Base-by-base conservation (phyloP, 2,113 vertebrate genomes). In the Zosterops lateralis region DNA sequence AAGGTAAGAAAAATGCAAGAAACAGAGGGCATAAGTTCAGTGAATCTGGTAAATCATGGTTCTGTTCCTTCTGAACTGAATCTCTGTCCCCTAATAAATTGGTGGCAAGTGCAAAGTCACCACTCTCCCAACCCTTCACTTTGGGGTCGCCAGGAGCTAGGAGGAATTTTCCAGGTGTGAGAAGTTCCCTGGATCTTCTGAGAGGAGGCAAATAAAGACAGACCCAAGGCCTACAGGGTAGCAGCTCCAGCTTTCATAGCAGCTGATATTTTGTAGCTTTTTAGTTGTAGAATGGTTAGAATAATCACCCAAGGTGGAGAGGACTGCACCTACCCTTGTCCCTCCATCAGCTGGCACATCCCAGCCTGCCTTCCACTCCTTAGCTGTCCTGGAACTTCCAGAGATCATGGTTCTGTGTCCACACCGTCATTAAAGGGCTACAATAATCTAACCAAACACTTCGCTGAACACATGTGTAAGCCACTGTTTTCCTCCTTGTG, bases 361-460 rank as follows among this genome's bases (percentile, higher is more conserved):
- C 25, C 80, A 87, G 91, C 61, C 56, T 3, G 18, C 68, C 71
- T 81, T 60, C 84, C 1, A 38, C 74, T 92, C 77, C 57, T 40
- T 24, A 57, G 84, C 64, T 57, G 51, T 64, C 62, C 64, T 79
- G 60, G 66, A 87, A 93, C 84, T 96, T 92, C 65, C 83, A 88
- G 82, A 62, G 75, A 85, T 92, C 0, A 0, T 57, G 86, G 61
- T 42, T 91, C 40, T 79, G 57, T 44, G 36, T 58, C 92, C 78
- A 71, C 17, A 7, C 14, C 10, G 38, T 65, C 83, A 92, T 68
- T 54, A 91, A 86, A 84, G 95, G 86, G 86, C 87, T 92, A 61
- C 64, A 53, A 80, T 84, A 87, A 77, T 92, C 90, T 89, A 75
- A 87, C 66, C 85, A 82, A 92, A 51, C 85, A 83, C 86, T 93